These are phyloP conservation scores for Aleiodes leptofemur DNA, from an alignment of 2,888 invertebrate species.

Conservation along the genomic window DNA sequence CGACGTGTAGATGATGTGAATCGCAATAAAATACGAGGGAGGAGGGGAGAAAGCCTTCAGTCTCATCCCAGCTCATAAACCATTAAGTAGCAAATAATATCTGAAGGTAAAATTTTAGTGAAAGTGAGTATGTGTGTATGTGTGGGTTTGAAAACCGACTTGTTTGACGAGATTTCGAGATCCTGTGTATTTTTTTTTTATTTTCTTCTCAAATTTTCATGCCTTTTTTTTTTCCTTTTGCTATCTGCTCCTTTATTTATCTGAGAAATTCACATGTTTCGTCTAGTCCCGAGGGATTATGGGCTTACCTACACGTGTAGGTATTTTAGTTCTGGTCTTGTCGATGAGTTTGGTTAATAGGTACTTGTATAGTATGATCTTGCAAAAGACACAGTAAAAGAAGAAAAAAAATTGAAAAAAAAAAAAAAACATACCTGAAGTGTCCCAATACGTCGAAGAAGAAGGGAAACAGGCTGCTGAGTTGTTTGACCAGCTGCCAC, in stretches of 20 bases:
- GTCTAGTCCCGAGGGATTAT: no score
- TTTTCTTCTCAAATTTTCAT: background rate
- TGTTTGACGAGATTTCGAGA: conserved; percentile 19
- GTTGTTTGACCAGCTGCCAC: conserved; percentile 68
- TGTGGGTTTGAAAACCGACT: conserved; percentile 9
- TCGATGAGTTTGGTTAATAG: background rate
- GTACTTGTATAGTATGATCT: conserved; percentile 28
- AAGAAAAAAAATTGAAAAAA: conserved; percentile 29
- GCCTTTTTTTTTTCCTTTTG: background rate
- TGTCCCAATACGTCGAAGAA: conserved; percentile 50
- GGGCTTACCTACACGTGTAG: no score
- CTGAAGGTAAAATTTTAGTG: conserved; percentile 24
- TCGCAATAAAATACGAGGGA: conserved; percentile 14
- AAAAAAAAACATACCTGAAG: conserved; percentile 37
- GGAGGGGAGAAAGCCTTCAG: conserved; percentile 18
- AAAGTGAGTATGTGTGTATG: conserved; percentile 6
- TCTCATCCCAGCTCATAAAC: conserved; percentile 25
- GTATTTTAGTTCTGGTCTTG: background rate
- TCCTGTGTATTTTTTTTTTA: background rate
- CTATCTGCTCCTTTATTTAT: no score
- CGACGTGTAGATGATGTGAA: conserved; percentile 15
- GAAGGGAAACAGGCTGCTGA: conserved; percentile 63
- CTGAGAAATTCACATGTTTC: no score
- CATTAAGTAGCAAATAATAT: conserved; percentile 25
- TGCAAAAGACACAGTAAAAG: background rate